Base-by-base conservation (phyloP, 2,113 vertebrate genomes). In the Herpetotheres cachinnans region DNA sequence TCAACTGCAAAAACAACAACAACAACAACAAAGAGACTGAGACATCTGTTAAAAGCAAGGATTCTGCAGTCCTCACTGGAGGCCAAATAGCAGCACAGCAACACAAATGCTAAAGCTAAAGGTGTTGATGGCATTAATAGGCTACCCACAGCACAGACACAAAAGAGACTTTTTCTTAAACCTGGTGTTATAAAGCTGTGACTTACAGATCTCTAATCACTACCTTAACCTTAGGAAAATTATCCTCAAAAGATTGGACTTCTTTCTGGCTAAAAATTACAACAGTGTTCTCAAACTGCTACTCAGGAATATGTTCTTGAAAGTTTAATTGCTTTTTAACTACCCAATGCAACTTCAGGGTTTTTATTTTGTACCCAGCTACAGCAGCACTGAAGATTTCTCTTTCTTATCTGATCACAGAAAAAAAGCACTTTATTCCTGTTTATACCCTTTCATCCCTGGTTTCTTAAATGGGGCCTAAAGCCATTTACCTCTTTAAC, bases 351-450 rank as follows among this genome's bases (percentile, higher is more conserved):
- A 85, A 66, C 50, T 59, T 80, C 7, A 9, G 30, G 2, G 25
- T n/a, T 89, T 89, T 12, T 26, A 38, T 89, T 94, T 83, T 61
- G 36, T 71, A 89, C 59, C 34, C 58, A 90, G 42, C 44, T 61
- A 82, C n/a, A 85, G 49, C 70, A 95, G 59, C 18, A n/a, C 38
- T 85, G 62, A 85, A 79, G n/a, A 72, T 66, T 95, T 90, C 52
- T 92, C 55, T 40, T 88, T 90, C 84, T 96, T 96, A 95, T 93
- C 92, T 96, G 91, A 96, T 94, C 49, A 49, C 47, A 81, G 38
- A 7, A 77, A 67, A 86, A 67, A 80, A 7, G 24, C 61, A 76
- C 84, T 63, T 91, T 96, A 86, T 93, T 93, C 70, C 46, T 88
- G n/a, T 69, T 96, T 73, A 79, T 8, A 91, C 40, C 22, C 87